Evolutionary conservation across 2,888 invertebrate species (phyloP).

Genomic region (Notodonta dromedarius): DNA sequence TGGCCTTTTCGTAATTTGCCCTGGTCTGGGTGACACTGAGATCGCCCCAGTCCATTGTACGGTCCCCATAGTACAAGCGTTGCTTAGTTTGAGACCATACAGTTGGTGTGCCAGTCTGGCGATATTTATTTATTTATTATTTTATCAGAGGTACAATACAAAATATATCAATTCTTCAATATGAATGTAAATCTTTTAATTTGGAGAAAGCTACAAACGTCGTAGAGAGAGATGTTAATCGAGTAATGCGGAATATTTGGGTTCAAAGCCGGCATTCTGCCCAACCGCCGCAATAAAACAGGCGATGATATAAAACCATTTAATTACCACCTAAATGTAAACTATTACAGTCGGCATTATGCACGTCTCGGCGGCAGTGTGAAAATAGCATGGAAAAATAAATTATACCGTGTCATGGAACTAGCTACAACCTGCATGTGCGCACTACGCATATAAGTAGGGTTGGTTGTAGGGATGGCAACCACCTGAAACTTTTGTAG

Average conservation of each 20-base stretch:
- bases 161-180: background rate
- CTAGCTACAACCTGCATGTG: slow-evolving; percentile 13
- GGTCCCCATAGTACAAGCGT: too few relatives aligned
- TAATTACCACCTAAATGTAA: slow-evolving; percentile 73
- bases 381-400: slow-evolving; percentile 69
- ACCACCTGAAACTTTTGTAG: too few relatives aligned
- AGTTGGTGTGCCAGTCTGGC: too few relatives aligned
- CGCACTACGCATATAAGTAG: slow-evolving; percentile 6
- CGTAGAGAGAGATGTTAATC: background rate
- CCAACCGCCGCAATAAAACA: slow-evolving; percentile 63
- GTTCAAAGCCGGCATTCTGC: slow-evolving; percentile 43
- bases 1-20: too few relatives aligned
- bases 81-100: too few relatives aligned
- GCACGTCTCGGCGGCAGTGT: slow-evolving; percentile 60
- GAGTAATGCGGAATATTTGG: background rate
- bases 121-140: too few relatives aligned
- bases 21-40: too few relatives aligned
- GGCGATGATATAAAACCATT: slow-evolving; percentile 71
- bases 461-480: too few relatives aligned
- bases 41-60: too few relatives aligned
- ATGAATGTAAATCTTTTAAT: background rate
- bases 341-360: slow-evolving; percentile 68
- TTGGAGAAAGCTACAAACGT: background rate
- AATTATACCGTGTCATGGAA: slow-evolving; percentile 45
- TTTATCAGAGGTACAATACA: too few relatives aligned